phyloP scores from a whole-genome alignment of 2,797 vertebrate genomes.

The Microtus agrestis region DNA sequence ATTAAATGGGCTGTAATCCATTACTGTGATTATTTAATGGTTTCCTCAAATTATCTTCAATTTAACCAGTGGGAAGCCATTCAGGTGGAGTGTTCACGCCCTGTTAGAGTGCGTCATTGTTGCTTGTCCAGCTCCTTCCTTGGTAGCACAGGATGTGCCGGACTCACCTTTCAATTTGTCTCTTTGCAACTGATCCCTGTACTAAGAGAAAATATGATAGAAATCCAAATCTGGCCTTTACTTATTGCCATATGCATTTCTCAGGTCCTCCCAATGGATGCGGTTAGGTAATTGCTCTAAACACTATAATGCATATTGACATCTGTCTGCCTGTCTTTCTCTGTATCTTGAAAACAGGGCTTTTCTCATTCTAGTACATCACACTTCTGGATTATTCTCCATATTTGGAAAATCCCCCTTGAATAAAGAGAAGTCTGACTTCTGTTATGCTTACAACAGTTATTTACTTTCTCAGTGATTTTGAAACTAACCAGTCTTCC shows the following conservation, averaged over 20 bases:
- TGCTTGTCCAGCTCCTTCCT: neutral
- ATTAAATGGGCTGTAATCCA: neutral
- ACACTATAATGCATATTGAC: neutral
- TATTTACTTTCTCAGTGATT: no score
- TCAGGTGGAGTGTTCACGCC: neutral
- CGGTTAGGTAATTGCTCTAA: neutral
- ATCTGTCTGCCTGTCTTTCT: neutral
- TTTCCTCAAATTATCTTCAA: neutral
- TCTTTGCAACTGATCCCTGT: neutral
- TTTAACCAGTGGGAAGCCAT: neutral
- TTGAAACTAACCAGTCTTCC: neutral
- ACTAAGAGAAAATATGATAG: constrained; percentile 10
- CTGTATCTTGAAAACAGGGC: neutral
- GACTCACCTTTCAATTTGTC: neutral
- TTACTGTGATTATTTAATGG: constrained; percentile 17
- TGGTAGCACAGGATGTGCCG: neutral
- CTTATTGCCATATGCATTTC: neutral
- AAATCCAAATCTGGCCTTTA: constrained; percentile 2
- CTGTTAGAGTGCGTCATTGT: neutral
- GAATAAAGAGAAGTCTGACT: neutral
- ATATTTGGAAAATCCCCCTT: neutral
- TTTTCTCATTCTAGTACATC: neutral
- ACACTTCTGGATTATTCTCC: neutral
- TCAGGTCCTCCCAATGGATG: neutral
- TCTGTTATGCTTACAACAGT: neutral